A percentile compares a stretch with the other conserved stretches of the same genome.
phyloP scores from a whole-genome alignment of 1,140 invertebrate genomes.

The Thaumatotibia leucotreta region DNA sequence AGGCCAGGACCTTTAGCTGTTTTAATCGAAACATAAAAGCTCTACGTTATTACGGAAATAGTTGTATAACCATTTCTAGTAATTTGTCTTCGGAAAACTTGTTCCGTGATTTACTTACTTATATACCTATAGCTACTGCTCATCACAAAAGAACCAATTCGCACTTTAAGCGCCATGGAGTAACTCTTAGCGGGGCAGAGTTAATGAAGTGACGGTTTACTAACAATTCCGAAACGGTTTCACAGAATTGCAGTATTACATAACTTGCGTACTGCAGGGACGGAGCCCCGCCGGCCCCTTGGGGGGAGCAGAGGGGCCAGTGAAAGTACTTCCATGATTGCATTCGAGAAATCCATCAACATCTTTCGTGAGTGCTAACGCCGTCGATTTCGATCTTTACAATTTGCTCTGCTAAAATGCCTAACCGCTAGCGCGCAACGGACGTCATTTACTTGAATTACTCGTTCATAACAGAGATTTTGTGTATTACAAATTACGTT shows the following conservation, averaged over 20 bases:
- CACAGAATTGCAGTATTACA: constrained; percentile 21
- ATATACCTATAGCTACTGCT: background rate
- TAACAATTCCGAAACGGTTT: constrained; percentile 18
- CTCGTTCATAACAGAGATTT: background rate
- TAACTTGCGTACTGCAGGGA: constrained; percentile 18
- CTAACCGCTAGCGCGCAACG: background rate
- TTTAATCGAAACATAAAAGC: background rate
- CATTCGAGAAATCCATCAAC: constrained; percentile 43
- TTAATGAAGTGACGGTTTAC: constrained; percentile 27
- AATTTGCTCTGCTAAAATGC: constrained; percentile 28
- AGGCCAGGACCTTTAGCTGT: background rate
- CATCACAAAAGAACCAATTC: constrained; percentile 11
- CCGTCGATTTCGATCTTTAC: constrained; percentile 37
- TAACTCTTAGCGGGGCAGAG: constrained; percentile 18
- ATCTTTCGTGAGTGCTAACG: constrained; percentile 33
- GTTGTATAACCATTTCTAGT: background rate
- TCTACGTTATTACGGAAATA: background rate
- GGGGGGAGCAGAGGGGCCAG: constrained; percentile 19
- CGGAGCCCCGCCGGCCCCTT: background rate
- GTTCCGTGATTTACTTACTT: background rate
- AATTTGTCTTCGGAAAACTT: background rate
- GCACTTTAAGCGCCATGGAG: background rate
- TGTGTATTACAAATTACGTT: background rate
- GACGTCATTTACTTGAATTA: background rate
- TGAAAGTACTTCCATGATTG: constrained; percentile 47